Conservation (phyloP, 2,113 vertebrate species). For the Cololabis saira region DNA sequence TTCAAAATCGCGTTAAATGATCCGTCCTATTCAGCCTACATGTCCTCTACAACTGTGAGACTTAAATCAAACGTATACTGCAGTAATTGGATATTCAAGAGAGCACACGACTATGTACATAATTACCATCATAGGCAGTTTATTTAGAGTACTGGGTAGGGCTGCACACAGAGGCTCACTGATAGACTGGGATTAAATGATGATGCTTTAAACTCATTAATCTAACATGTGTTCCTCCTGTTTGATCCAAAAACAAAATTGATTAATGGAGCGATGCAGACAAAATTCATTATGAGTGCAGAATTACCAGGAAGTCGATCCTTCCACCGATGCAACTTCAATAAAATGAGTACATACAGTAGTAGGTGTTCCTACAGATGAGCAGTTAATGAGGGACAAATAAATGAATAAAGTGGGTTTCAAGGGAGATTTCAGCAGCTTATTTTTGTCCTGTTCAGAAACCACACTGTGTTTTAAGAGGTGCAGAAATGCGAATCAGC, state of each 20-base stretch:
- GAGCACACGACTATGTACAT: neutral
- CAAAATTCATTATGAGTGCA: constrained; percentile 2
- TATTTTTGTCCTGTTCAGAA: neutral
- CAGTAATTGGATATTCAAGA: neutral
- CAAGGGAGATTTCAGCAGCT: neutral
- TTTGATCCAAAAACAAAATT: neutral
- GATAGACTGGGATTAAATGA: too few relatives aligned
- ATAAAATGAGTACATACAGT: neutral
- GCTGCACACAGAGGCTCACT: too few relatives aligned
- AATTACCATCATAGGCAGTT: neutral
- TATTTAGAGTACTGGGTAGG: too few relatives aligned
- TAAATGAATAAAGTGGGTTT: neutral
- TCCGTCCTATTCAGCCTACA: constrained; percentile 32
- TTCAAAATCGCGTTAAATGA: constrained; percentile 50
- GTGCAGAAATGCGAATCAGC: neutral
- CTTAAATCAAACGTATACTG: neutral
- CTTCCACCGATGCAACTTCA: neutral
- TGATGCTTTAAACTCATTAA: too few relatives aligned
- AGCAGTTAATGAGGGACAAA: neutral
- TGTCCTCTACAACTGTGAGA: constrained; percentile 11
- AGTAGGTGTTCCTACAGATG: neutral
- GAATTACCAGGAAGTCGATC: constrained; percentile 7
- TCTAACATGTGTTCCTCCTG: too few relatives aligned
- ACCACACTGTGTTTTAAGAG: neutral
- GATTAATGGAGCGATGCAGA: neutral